Base-by-base conservation (phyloP, 2,888 invertebrate genomes). In the Lamellibrachia satsuma region DNA sequence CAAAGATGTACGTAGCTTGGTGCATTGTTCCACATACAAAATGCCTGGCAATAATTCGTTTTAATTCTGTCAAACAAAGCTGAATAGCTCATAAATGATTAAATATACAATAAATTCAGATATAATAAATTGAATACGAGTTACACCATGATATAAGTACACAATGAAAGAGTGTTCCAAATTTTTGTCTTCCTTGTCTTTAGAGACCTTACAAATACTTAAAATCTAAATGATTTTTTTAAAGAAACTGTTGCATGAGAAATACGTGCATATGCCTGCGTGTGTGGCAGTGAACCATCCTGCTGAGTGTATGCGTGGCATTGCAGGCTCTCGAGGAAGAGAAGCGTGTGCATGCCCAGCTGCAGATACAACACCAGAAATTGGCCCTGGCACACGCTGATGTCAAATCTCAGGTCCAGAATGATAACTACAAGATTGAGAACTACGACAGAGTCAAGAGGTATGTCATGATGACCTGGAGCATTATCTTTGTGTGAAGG, bases 391-490 rank as follows among this genome's bases (percentile, higher is more conserved):
- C 95, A 7, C 94, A 95, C 92, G 95, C 95, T 27, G 96, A 96
- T 90, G 94, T 94, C 7, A 95, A 95, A 92, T 92, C 94, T 22
- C 94, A 95, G 92, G 95, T 96, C 11, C 95, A 96, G 93, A 93
- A 93, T n/a, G 96, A 95, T 90, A 94, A 96, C 93, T 96, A 95
- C 94, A 96, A 95, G 93, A 95, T 96, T 51, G 96, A 96, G 92
- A 96, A 96, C 93, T 96, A 96, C 94, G 96, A 96, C 92, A 95
- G 94, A 93, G 94, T 96, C 2, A 96, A 96, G 95, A 94, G 94
- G 96, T 96, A 94, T 57, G 57, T 15, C 57, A 57, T 57, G 8
- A 3, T 57, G 57, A 57, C 2, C 57, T 7, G 7, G 57, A 57
- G 15, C 7, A 57, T 7, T 7, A 15, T 57, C 11, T 57, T 57